Percentiles rank a stretch among this genome's conserved stretches.
phyloP scores from a whole-genome alignment of 2,888 invertebrate genomes.

The Caenorhabditis doughertyi region DNA sequence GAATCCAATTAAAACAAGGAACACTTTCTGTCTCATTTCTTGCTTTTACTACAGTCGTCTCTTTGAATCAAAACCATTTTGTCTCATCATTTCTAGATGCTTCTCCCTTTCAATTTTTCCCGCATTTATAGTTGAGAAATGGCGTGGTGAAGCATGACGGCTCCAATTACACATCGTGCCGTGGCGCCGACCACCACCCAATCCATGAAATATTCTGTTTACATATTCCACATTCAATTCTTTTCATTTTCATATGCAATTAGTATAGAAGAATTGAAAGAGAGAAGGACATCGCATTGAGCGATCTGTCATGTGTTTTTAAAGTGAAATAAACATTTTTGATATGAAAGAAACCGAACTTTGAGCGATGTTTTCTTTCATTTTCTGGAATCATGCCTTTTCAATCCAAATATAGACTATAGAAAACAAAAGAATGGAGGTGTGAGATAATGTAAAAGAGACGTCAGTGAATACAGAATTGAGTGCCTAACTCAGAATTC shows the following conservation, averaged over 20 bases:
- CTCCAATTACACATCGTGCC: constrained; percentile 60
- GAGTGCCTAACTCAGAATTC: constrained; percentile 45
- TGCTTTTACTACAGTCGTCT: no score
- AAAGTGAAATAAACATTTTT: constrained; percentile 33
- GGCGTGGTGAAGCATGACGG: constrained; percentile 44
- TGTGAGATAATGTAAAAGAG: constrained; percentile 27
- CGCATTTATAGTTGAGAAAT: constrained; percentile 43
- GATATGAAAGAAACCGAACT: constrained; percentile 4
- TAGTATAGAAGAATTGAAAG: constrained; percentile 21
- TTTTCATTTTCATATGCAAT: constrained; percentile 62
- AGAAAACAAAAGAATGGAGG: constrained; percentile 29
- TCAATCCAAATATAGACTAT: constrained; percentile 27
- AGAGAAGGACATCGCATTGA: background rate
- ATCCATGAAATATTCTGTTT: constrained; percentile 62
- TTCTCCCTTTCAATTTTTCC: constrained; percentile 16
- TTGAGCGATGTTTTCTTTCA: constrained; percentile 18
- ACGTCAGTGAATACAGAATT: constrained; percentile 45
- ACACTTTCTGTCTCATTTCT: background rate
- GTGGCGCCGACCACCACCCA: constrained; percentile 18
- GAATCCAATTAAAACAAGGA: constrained; percentile 6
- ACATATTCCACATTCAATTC: constrained; percentile 39
- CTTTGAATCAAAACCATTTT: constrained; percentile 2
- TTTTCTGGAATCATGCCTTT: constrained; percentile 6
- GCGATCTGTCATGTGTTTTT: constrained; percentile 37
- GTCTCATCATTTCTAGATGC: background rate